Conservation (phyloP, 2,888 invertebrate genomes). For the Drosophila robusta region DNA sequence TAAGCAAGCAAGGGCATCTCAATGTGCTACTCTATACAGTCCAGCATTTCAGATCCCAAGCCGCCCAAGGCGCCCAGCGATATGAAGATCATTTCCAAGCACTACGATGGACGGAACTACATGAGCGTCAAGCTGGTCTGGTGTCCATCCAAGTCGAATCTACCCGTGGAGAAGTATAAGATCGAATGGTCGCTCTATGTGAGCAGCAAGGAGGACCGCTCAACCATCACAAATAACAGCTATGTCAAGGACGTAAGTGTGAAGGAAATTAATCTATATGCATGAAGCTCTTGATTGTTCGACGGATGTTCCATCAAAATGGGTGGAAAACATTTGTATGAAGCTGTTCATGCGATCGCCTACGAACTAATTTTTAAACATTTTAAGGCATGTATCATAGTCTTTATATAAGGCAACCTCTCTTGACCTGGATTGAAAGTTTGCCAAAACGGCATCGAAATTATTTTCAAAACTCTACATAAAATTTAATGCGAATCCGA, state of each 20-base stretch:
- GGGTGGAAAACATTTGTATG: no score
- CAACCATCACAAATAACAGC: slow-evolving; percentile 79
- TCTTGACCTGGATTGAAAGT: no score
- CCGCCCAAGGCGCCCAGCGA: slow-evolving; percentile 83
- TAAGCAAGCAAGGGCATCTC: slow-evolving; percentile 59
- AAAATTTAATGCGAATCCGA: no score
- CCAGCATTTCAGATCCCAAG: slow-evolving; percentile 77
- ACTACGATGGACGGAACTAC: slow-evolving; percentile 85
- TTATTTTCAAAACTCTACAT: no score
- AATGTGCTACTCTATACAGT: background rate
- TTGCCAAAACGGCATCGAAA: no score
- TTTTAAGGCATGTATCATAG: no score
- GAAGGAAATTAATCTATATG: background rate
- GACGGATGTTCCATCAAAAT: no score
- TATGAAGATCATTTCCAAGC: slow-evolving; percentile 74
- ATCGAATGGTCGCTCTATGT: slow-evolving; percentile 91
- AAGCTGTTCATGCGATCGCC: no score
- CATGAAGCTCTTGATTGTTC: no score
- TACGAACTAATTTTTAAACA: no score
- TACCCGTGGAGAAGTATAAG: slow-evolving; percentile 90
- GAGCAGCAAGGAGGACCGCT: slow-evolving; percentile 84
- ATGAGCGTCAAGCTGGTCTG: slow-evolving; percentile 88
- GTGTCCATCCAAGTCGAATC: slow-evolving; percentile 89
- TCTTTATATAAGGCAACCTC: no score
- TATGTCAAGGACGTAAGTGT: slow-evolving; percentile 82